phyloP scores from a whole-genome alignment of 1,140 invertebrate species.

The Globodera ellingtonae region DNA sequence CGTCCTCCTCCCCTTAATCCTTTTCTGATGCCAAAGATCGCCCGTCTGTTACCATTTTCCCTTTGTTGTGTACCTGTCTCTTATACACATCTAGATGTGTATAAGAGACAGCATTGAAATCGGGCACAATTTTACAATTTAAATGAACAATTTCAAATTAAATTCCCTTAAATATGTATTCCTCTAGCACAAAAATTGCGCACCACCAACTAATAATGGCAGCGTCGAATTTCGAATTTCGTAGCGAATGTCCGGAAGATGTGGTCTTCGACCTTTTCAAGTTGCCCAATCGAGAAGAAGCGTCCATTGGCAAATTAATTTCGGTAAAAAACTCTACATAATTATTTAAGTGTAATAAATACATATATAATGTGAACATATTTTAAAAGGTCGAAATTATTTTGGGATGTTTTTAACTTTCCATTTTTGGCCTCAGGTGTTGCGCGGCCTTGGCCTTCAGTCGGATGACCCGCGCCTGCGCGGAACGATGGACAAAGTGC shows the following conservation, averaged over 20 bases:
- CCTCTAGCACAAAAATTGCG: not conserved
- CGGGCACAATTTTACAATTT: not conserved
- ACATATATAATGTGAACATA: too few species aligned
- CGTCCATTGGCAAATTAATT: constrained; percentile 57
- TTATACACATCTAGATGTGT: too few species aligned
- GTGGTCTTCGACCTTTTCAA: constrained; percentile 63
- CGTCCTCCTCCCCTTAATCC: too few species aligned
- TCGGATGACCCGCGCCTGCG: constrained; percentile 56
- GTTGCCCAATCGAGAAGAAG: constrained; percentile 55
- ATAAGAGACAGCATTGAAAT: too few species aligned
- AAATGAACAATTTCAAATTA: not conserved
- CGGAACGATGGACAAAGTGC: constrained; percentile 60
- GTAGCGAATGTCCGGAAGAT: constrained; percentile 47
- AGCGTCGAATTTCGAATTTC: not conserved
- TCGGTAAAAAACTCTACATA: constrained; percentile 42
- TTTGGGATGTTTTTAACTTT: too few species aligned
- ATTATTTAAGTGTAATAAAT: too few species aligned
- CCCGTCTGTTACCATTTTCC: too few species aligned
- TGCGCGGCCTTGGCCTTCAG: constrained; percentile 53
- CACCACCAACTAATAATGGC: not conserved
- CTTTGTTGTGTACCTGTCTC: too few species aligned
- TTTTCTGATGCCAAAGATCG: too few species aligned
- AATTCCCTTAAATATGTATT: not conserved
- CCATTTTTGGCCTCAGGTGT: constrained; percentile 26
- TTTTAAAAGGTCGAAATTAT: too few species aligned